Percentiles rank a stretch among this genome's conserved stretches.
These are phyloP conservation scores for Dascyllus trimaculatus DNA, from an alignment of 2,113 vertebrate genomes.

Conservation along the genomic window DNA sequence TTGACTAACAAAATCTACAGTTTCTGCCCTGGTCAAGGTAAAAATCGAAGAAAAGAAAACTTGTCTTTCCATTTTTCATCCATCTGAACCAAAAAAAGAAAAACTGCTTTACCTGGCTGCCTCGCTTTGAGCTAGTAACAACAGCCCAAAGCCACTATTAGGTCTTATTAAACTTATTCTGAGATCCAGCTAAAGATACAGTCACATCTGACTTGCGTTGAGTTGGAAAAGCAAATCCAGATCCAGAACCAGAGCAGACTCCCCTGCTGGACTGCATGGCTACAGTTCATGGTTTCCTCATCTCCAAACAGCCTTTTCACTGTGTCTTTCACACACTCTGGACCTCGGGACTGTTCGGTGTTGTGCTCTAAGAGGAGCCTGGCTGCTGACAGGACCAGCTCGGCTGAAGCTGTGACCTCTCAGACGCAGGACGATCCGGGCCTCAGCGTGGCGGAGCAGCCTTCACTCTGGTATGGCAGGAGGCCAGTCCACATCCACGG, in stretches of 20 bases:
- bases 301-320: no score
- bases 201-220: background rate
- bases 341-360: no score
- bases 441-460: background rate
- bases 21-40: no score
- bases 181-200: background rate
- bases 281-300: background rate
- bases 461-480: constrained; percentile 89
- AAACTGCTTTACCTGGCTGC: background rate
- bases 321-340: no score
- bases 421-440: background rate
- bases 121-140: background rate
- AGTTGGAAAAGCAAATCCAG: background rate
- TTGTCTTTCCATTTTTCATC: background rate
- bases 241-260: background rate
- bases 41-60: background rate
- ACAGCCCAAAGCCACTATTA: background rate
- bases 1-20: no score
- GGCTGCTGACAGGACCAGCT: background rate
- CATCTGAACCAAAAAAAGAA: background rate
- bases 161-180: background rate
- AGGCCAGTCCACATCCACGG: constrained; percentile 98
- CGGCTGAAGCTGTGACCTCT: background rate
- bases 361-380: no score
- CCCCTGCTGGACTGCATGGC: background rate